Conservation (phyloP, 2,797 vertebrate species). For the Rachycentron canadum region DNA sequence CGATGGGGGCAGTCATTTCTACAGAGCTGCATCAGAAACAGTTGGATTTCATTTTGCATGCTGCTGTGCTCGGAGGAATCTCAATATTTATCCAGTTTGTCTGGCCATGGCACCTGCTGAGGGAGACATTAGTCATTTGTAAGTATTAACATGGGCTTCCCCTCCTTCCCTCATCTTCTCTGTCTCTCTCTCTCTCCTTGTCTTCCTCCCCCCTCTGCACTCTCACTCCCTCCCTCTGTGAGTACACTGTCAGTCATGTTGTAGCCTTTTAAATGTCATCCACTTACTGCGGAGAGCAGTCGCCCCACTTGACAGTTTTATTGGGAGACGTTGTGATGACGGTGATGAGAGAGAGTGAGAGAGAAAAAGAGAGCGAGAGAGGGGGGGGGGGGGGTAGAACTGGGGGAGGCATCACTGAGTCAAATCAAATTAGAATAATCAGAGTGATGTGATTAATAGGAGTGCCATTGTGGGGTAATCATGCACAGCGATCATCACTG, state of each 20-base stretch:
- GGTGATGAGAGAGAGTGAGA: constrained; percentile 73
- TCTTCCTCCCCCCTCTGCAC: constrained; percentile 70
- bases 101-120: constrained; percentile 85
- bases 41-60: constrained; percentile 82
- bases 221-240: constrained; percentile 83
- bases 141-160: constrained; percentile 85
- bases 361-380: constrained; percentile 41
- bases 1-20: constrained; percentile 67
- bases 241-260: constrained; percentile 85
- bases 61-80: constrained; percentile 80
- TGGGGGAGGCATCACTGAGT: constrained; percentile 77
- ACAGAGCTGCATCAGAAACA: constrained; percentile 74
- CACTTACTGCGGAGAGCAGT: constrained; percentile 82
- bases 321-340: constrained; percentile 79
- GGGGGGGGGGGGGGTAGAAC: constrained; percentile 55
- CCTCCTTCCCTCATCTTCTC: constrained; percentile 79
- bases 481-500: constrained; percentile 84
- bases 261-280: constrained; percentile 87
- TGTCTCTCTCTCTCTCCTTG: constrained; percentile 66
- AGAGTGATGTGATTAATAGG: constrained; percentile 88
- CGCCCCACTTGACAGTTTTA: constrained; percentile 86
- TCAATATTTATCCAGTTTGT: constrained; percentile 87
- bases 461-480: constrained; percentile 87
- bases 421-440: constrained; percentile 88
- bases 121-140: constrained; percentile 88